phyloP scores from a whole-genome alignment of 2,113 vertebrate species.

The Arenaria interpres region DNA sequence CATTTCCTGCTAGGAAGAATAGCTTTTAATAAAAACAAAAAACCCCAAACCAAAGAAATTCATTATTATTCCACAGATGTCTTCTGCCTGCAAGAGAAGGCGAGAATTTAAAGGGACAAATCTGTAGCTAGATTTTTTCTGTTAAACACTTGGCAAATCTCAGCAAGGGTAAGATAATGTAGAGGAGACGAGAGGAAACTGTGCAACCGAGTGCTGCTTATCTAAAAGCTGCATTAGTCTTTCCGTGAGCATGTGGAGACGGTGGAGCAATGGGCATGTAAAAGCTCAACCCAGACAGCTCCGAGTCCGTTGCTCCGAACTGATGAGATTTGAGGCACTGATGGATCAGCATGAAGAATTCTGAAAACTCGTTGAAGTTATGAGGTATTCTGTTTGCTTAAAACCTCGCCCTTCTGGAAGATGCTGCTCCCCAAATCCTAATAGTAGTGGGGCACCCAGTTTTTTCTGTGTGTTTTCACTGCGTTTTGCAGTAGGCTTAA shows the following conservation, averaged over 20 bases:
- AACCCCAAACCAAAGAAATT: slow-evolving; percentile 57
- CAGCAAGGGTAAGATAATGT: neutral
- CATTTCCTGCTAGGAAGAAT: slow-evolving; percentile 68
- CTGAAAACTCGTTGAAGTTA: neutral
- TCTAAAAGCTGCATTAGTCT: neutral
- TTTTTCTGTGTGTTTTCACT: neutral
- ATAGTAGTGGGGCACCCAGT: neutral
- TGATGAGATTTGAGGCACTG: neutral
- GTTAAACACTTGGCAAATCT: neutral
- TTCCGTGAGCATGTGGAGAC: neutral
- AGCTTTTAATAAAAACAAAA: slow-evolving; percentile 68
- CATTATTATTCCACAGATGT: slow-evolving; percentile 62
- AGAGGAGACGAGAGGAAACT: neutral
- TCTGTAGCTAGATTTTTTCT: slow-evolving; percentile 2
- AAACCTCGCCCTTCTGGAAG: neutral
- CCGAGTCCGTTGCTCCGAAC: neutral
- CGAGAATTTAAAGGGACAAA: slow-evolving; percentile 56
- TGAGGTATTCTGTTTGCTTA: slow-evolving; percentile 7
- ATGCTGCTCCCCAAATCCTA: neutral
- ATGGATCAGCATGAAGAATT: neutral
- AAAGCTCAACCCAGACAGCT: neutral
- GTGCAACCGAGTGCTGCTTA: neutral
- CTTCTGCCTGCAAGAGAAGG: slow-evolving; percentile 31
- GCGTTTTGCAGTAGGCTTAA: neutral
- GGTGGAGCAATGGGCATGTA: neutral